A percentile compares a stretch with the other conserved stretches of the same genome.
These are phyloP conservation scores for Phoeniculus purpureus DNA, from an alignment of 2,797 vertebrate genomes.

Conservation along the genomic window DNA sequence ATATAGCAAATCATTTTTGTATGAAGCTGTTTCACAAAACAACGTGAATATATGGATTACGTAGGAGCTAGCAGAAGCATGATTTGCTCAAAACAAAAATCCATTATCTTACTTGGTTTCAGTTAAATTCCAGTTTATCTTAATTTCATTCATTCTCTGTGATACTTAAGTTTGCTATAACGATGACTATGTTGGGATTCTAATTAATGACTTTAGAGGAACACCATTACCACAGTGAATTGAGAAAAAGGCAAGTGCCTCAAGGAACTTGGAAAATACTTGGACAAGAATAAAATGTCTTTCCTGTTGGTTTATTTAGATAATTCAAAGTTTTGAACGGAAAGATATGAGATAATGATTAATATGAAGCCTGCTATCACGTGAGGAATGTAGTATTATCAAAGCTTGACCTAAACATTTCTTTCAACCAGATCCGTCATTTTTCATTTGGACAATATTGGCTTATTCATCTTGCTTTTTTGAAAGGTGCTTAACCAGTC, in stretches of 20 bases:
- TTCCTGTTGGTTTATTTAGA: slow-evolving; percentile 10
- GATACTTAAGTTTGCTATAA: neutral
- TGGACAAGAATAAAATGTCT: neutral
- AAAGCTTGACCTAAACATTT: neutral
- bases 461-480: slow-evolving; percentile 20
- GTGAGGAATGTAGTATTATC: neutral
- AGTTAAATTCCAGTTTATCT: slow-evolving; percentile 10
- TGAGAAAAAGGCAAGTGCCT: neutral
- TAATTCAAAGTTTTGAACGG: slow-evolving; percentile 15
- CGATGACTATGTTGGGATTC: neutral
- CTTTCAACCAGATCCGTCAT: neutral
- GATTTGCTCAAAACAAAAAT: slow-evolving; percentile 9
- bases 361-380: neutral
- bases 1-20: neutral
- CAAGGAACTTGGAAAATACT: neutral
- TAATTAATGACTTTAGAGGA: slow-evolving; percentile 24
- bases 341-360: neutral
- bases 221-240: neutral
- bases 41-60: neutral
- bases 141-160: neutral
- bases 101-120: neutral
- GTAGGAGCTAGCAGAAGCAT: neutral
- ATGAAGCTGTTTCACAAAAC: neutral
- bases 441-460: slow-evolving; percentile 32
- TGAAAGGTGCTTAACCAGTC: slow-evolving; percentile 16